Evolutionary conservation across 2,113 vertebrate genomes (phyloP).

Genomic region (Tylochromis polylepis): DNA sequence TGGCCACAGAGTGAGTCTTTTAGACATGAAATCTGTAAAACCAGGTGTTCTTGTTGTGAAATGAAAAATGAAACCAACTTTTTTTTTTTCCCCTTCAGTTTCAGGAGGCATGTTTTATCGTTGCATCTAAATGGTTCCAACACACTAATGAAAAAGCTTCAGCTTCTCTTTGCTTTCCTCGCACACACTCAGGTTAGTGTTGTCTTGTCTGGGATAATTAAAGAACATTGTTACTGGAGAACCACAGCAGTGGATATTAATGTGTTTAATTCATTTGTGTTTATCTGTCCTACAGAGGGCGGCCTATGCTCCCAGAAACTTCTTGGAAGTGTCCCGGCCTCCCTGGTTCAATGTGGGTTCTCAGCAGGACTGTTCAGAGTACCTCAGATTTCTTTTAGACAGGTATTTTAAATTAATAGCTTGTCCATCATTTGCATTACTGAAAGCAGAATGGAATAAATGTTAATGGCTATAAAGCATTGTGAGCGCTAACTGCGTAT

Average conservation of each 20-base stretch:
- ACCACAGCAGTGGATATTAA: not conserved
- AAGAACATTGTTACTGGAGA: not conserved
- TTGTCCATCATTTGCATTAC: not conserved
- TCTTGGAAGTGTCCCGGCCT: conserved; percentile 92
- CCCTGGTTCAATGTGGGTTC: conserved; percentile 93
- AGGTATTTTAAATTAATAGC: conserved; percentile 72
- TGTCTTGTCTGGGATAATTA: not conserved
- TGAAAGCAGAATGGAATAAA: not conserved
- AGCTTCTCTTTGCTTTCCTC: conserved; percentile 95
- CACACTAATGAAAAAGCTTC: conserved; percentile 91
- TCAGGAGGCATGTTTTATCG: conserved; percentile 90
- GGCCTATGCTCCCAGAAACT: conserved; percentile 89
- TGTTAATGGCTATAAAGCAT: not conserved
- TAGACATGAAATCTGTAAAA: not conserved
- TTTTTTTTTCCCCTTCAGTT: conserved; percentile 70
- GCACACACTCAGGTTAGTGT: conserved; percentile 90
- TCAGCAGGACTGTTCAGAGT: conserved; percentile 97
- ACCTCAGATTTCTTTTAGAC: conserved; percentile 94
- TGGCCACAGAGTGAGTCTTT: conserved; percentile 94
- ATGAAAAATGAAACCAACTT: not conserved
- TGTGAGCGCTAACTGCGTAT: not conserved
- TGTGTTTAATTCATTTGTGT: not conserved
- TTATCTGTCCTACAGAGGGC: conserved; percentile 78
- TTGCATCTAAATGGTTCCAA: conserved; percentile 86
- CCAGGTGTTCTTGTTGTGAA: not conserved